Evolutionary conservation across 2,113 vertebrate genomes (phyloP).

Genomic region (Casuarius casuarius): DNA sequence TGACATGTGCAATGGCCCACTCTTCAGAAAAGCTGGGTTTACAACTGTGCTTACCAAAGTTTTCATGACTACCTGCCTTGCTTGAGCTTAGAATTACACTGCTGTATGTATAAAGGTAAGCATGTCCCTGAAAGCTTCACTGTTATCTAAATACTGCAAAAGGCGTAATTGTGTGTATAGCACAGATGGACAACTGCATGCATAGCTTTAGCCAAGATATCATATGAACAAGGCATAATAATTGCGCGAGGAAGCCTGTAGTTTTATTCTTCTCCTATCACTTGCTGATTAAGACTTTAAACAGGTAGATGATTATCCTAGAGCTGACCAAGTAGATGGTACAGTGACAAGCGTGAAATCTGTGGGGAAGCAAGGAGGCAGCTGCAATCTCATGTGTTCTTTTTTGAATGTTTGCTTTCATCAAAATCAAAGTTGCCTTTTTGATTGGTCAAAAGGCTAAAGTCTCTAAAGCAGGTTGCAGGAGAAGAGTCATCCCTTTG

Average conservation of each 20-base stretch:
- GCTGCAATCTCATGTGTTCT: neutral
- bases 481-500: neutral
- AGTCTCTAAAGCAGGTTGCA: neutral
- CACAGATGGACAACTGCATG: neutral
- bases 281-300: neutral
- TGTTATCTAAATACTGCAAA: fast-evolving
- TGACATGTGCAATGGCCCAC: neutral
- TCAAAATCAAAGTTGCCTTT: neutral
- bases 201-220: neutral
- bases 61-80: neutral
- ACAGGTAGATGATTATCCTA: too few relatives aligned
- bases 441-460: neutral
- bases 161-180: neutral
- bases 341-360: neutral
- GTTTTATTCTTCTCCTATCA: neutral
- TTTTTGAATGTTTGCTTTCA: neutral
- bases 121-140: fast-evolving
- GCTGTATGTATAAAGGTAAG: fast-evolving
- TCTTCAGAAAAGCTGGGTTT: neutral
- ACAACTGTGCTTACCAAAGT: neutral
- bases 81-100: neutral
- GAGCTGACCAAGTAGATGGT: neutral
- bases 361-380: neutral
- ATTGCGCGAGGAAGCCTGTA: neutral
- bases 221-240: fast-evolving